Conservation (phyloP, 2,797 vertebrate genomes). For the Jordanella pulchra region DNA sequence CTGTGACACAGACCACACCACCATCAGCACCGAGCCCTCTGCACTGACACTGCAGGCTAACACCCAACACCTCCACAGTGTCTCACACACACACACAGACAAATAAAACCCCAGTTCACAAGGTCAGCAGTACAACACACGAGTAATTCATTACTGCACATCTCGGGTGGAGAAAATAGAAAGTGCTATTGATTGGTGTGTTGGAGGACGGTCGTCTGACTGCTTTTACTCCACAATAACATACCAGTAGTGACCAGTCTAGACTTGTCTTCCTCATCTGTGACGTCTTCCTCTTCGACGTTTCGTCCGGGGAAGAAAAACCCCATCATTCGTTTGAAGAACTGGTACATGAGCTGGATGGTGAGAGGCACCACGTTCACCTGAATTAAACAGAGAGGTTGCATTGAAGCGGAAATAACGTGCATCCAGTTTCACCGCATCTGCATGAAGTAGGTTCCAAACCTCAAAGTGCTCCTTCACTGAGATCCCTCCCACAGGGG, state of each 20-base stretch:
- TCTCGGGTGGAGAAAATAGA: slow-evolving; percentile 40
- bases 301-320: slow-evolving; percentile 98
- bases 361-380: slow-evolving; percentile 98
- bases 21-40: slow-evolving; percentile 43
- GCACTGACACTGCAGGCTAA: slow-evolving; percentile 41
- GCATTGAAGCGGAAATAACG: not conserved
- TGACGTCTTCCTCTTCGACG: slow-evolving; percentile 95
- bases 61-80: slow-evolving; percentile 46
- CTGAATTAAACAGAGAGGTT: slow-evolving; percentile 62
- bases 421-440: not conserved
- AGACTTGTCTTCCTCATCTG: slow-evolving; percentile 98
- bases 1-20: slow-evolving; percentile 62
- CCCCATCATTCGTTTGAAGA: slow-evolving; percentile 99
- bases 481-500: slow-evolving; percentile 97
- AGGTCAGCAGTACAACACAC: slow-evolving; percentile 46
- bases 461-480: slow-evolving; percentile 99
- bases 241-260: slow-evolving; percentile 95
- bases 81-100: slow-evolving; percentile 7
- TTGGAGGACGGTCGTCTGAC: slow-evolving; percentile 20
- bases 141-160: slow-evolving; percentile 53
- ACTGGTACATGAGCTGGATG: slow-evolving; percentile 98
- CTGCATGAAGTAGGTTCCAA: slow-evolving; percentile 13
- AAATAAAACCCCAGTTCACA: slow-evolving; percentile 44
- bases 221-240: slow-evolving; percentile 25
- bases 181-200: slow-evolving; percentile 58